Percentiles rank a stretch among this genome's conserved stretches.
Evolutionary conservation across 2,113 vertebrate genomes (phyloP).

Genomic region (Ramphastos sulfuratus): DNA sequence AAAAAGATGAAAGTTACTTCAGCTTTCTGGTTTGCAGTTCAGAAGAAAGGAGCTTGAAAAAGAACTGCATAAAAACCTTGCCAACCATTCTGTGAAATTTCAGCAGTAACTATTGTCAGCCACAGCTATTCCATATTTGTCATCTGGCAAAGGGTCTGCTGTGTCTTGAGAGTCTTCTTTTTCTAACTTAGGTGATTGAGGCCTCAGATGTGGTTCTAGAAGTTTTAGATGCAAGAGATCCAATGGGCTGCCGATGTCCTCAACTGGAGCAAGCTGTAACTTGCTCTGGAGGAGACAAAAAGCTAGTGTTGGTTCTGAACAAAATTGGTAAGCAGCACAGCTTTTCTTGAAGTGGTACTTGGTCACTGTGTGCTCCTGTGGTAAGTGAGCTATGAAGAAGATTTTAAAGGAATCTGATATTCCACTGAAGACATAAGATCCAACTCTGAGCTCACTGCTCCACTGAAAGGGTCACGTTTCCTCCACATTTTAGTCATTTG

Average conservation of each 20-base stretch:
- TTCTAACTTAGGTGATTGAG: constrained; percentile 83
- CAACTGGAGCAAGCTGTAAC: constrained; percentile 87
- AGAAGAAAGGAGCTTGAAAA: neutral
- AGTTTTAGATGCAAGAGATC: constrained; percentile 96
- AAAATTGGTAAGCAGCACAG: constrained; percentile 85
- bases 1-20: neutral
- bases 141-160: neutral
- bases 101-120: neutral
- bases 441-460: constrained; percentile 78
- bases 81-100: neutral
- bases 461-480: neutral
- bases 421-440: constrained; percentile 77
- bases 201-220: constrained; percentile 89
- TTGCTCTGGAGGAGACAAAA: constrained; percentile 80
- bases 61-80: neutral
- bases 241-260: constrained; percentile 89
- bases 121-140: neutral
- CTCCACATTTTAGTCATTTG: neutral
- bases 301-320: constrained; percentile 88
- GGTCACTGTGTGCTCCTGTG: neutral
- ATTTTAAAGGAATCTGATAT: constrained; percentile 66
- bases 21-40: neutral
- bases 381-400: constrained; percentile 73
- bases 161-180: neutral
- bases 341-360: neutral